Conservation (phyloP, 2,797 vertebrate genomes). For the Parambassis ranga region DNA sequence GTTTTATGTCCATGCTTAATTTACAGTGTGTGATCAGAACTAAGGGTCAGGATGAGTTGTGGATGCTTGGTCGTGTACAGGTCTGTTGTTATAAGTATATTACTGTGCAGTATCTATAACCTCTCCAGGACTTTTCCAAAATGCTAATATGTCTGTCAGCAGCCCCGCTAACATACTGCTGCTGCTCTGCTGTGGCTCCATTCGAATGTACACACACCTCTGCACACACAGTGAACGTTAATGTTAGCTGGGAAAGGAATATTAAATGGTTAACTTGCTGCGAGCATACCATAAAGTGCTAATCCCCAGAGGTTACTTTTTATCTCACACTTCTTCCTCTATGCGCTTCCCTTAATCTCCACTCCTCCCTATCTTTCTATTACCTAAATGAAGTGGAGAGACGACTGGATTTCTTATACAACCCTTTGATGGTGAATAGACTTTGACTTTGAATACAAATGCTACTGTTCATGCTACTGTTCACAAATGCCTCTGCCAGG, state of each 20-base stretch:
- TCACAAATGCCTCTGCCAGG: constrained; percentile 38
- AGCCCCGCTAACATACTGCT: background rate
- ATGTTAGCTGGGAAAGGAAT: constrained; percentile 3
- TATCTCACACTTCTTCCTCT: constrained; percentile 40
- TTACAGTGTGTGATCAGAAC: constrained; percentile 19
- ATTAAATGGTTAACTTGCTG: constrained; percentile 40
- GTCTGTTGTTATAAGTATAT: background rate
- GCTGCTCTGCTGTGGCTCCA: background rate
- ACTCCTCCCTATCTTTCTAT: constrained; percentile 55
- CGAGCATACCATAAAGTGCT: constrained; percentile 20
- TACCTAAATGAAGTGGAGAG: constrained; percentile 59
- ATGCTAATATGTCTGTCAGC: constrained; percentile 10
- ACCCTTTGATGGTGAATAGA: constrained; percentile 56
- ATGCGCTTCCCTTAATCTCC: constrained; percentile 50
- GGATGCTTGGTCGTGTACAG: background rate
- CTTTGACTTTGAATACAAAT: constrained; percentile 73
- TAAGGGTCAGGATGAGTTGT: constrained; percentile 10
- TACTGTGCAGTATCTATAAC: constrained; percentile 7
- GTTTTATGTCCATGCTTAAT: too few species aligned
- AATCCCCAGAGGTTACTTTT: constrained; percentile 57
- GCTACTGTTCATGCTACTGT: constrained; percentile 57
- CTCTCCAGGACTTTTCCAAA: constrained; percentile 5
- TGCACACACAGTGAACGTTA: background rate
- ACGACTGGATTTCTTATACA: constrained; percentile 44
- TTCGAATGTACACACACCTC: background rate